Conservation (phyloP, 30 jellyfish, hydroid and myxozoan genomes). For the Mastigias papua region DNA sequence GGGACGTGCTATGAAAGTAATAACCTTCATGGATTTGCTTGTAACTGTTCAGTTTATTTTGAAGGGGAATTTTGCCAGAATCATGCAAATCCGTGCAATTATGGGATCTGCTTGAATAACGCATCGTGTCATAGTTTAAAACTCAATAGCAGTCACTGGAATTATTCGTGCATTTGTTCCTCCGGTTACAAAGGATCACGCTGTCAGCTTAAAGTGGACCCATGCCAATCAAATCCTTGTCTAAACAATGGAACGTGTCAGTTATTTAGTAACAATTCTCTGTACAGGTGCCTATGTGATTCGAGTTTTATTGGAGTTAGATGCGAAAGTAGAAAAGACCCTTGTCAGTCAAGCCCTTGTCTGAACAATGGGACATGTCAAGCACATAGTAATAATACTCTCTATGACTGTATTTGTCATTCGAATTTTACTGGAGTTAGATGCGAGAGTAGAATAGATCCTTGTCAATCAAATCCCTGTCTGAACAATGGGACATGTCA, state of each 20-base stretch:
- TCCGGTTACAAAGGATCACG: conserved; percentile 43
- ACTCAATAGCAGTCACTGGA: conserved; percentile 23
- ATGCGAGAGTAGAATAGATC: conserved; percentile 22
- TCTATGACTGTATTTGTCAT: conserved; percentile 5
- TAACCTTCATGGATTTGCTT: conserved; percentile 1
- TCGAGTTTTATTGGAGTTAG: too few relatives aligned
- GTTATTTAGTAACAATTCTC: too few relatives aligned
- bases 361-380: conserved; percentile 31
- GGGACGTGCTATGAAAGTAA: conserved; percentile 36
- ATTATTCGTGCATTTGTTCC: conserved; percentile 44
- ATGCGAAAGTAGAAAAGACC: too few relatives aligned
- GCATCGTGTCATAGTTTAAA: conserved; percentile 52
- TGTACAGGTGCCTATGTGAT: too few relatives aligned
- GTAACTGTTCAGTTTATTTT: conserved; percentile 28
- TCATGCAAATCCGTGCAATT: conserved; percentile 28
- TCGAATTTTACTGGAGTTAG: conserved; percentile 20
- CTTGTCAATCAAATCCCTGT: conserved; percentile 57
- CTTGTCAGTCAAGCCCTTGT: too few relatives aligned
- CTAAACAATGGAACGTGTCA: too few relatives aligned
- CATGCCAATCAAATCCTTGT: conserved; percentile 47
- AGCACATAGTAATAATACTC: neutral
- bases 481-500: conserved; percentile 66
- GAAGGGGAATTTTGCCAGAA: conserved; percentile 53
- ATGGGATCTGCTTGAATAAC: conserved; percentile 41
- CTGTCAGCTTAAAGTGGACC: conserved; percentile 8